These are phyloP conservation scores for Noctua comes DNA, from an alignment of 2,888 invertebrate genomes.

Conservation along the genomic window DNA sequence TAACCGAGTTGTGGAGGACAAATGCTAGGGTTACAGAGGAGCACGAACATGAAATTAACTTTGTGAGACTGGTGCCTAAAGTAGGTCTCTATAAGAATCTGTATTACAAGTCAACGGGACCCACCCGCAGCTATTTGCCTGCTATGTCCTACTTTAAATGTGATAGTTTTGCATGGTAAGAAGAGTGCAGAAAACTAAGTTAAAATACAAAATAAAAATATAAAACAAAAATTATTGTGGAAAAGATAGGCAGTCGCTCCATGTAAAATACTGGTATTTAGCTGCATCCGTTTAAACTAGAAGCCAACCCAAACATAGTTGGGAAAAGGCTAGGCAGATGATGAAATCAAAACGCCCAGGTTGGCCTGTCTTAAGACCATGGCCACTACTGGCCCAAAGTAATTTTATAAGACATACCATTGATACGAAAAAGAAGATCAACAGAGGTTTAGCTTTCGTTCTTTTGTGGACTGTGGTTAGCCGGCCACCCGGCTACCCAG, in stretches of 20 bases:
- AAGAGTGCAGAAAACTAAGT: too few relatives aligned
- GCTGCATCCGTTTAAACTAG: neutral
- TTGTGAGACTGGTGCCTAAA: too few relatives aligned
- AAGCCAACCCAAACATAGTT: neutral
- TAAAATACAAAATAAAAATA: too few relatives aligned
- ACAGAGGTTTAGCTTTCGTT: neutral
- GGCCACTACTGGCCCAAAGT: neutral
- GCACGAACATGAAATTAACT: too few relatives aligned
- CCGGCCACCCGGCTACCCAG: too few relatives aligned
- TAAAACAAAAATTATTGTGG: too few relatives aligned
- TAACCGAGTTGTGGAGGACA: neutral
- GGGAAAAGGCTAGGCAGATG: neutral
- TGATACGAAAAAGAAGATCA: neutral
- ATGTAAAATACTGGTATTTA: neutral
- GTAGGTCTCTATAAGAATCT: too few relatives aligned
- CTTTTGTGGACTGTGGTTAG: neutral
- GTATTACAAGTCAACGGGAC: too few relatives aligned
- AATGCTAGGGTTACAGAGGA: too few relatives aligned
- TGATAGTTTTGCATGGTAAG: too few relatives aligned
- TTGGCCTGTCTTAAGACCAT: neutral
- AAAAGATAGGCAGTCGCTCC: neutral
- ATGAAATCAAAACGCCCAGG: neutral
- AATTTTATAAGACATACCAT: neutral
- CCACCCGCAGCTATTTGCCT: too few relatives aligned
- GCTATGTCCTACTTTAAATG: too few relatives aligned